Base-by-base conservation (phyloP, 2,113 vertebrate species). In the Odocoileus virginianus region DNA sequence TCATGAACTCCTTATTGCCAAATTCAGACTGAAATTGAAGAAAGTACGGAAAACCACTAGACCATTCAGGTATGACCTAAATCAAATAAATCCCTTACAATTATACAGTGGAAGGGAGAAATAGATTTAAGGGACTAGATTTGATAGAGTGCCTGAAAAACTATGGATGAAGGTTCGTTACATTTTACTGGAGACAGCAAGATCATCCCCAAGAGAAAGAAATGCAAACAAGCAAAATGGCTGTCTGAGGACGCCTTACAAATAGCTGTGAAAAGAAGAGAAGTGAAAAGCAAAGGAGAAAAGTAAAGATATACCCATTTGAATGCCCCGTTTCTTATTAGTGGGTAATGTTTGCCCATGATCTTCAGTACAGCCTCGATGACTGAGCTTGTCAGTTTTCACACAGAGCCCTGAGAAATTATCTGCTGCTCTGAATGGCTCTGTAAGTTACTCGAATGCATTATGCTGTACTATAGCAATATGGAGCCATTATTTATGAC, bases 351-450 rank as follows among this genome's bases (percentile, higher is more conserved):
- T 89, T 92, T 94, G 58, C 74, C 60, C 5, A 58, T 40, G 54
- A 84, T 81, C 64, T 97, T 91, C n/a, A 36, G 52, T 81, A 87
- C 7, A 76, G 61, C 67, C 16, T 93, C 43, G 27, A 43, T 97
- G 98, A 96, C n/a, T 25, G 52, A 96, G 83, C 47, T 79, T 96
- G 40, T 92, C 86, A 55, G 4, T 78, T 94, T 92, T 97, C 45
- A 94, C 43, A 52, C 2, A 55, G 81, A 50, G 0, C 11, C 16
- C 14, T 30, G 43, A 89, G 85, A 86, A 83, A 76, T 64, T 45
- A 95, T 94, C 71, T 85, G 6, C 71, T 60, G 61, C 81, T 95
- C 36, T 43, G 64, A 97, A 89, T 92, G 67, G 83, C 81, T 55
- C 23, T 61, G 12, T 58, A 94, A 89, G 19, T 74, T 87, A 55